A percentile compares a stretch with the other conserved stretches of the same genome.
Evolutionary conservation across 2,888 invertebrate genomes (phyloP).

Genomic region (Thereva nobilitata): DNA sequence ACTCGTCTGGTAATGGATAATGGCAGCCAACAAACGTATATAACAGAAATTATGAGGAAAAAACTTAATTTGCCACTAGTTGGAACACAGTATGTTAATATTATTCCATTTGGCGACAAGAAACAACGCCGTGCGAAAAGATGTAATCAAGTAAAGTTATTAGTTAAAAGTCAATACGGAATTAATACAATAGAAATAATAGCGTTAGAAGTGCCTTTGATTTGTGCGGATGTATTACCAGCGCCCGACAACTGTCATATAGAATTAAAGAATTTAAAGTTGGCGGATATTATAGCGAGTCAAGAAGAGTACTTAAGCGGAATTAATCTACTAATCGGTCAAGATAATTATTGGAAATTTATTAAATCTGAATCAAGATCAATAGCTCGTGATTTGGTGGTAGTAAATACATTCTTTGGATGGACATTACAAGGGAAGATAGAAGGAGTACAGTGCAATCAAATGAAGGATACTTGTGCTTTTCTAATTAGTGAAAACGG

Average conservation of each 20-base stretch:
- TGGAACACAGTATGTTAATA: neutral
- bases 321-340: constrained; percentile 5
- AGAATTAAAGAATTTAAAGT: constrained; percentile 1
- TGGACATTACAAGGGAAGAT: constrained; percentile 4
- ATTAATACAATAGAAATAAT: neutral
- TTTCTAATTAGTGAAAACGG: neutral
- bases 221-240: constrained; percentile 10
- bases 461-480: constrained; percentile 1
- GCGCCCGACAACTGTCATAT: neutral
- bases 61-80: neutral
- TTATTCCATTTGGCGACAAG: neutral
- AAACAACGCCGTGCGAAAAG: neutral
- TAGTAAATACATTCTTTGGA: constrained; percentile 4
- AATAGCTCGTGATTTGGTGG: neutral
- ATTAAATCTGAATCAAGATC: neutral
- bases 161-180: neutral
- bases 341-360: constrained; percentile 10
- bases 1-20: neutral
- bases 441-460: neutral
- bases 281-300: neutral
- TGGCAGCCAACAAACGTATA: neutral
- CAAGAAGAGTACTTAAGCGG: neutral
- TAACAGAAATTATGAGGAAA: neutral
- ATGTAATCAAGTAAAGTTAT: neutral
- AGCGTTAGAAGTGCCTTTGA: constrained; percentile 1